These are phyloP conservation scores for Drosophila mauritiana DNA, from an alignment of 1,140 invertebrate genomes.

Conservation along the genomic window DNA sequence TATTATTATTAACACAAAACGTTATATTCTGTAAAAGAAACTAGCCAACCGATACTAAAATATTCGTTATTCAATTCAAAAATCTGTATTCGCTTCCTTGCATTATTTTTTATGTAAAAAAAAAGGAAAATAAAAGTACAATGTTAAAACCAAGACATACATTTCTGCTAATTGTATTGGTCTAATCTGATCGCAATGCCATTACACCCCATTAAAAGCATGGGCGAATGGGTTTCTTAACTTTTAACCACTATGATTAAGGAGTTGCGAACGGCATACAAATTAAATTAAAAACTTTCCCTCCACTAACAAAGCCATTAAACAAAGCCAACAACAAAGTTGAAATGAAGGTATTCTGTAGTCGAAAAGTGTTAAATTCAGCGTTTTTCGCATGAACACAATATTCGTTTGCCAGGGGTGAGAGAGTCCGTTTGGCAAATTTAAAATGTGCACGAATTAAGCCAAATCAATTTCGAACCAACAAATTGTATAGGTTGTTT, in stretches of 20 bases:
- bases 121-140: no score
- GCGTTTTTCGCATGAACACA: slow-evolving; percentile 21
- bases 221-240: not conserved
- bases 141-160: not conserved
- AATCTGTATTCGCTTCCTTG: no score
- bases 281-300: slow-evolving; percentile 38
- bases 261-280: slow-evolving; percentile 18
- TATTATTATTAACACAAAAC: no score
- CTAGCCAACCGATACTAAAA: no score
- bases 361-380: slow-evolving; percentile 20
- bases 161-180: not conserved
- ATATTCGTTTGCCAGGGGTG: slow-evolving; percentile 12
- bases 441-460: slow-evolving; percentile 79
- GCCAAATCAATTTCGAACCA: slow-evolving; percentile 72
- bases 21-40: no score
- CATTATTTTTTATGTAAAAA: no score
- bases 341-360: slow-evolving; percentile 14
- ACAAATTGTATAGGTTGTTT: slow-evolving; percentile 69
- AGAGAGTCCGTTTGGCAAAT: slow-evolving; percentile 33
- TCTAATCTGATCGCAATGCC: not conserved
- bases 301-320: slow-evolving; percentile 26
- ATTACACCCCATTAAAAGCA: not conserved
- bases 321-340: slow-evolving; percentile 19
- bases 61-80: no score
- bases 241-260: slow-evolving; percentile 25